Base-by-base conservation (phyloP, 1,140 invertebrate genomes). In the Wasmannia auropunctata region DNA sequence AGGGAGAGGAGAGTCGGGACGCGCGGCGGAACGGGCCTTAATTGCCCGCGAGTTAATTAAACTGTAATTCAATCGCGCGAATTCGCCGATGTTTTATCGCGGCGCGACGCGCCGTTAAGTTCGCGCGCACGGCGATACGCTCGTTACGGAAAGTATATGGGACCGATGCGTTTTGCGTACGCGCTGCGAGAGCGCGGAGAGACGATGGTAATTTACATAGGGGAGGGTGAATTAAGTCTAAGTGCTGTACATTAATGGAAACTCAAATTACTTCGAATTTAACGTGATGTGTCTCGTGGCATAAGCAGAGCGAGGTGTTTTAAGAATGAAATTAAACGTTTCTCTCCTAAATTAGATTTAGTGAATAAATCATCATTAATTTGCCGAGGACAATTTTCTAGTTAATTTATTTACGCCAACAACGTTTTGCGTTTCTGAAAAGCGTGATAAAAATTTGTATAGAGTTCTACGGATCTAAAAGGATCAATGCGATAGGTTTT, bases 31-130 rank as follows among this genome's bases (percentile, higher is more conserved):
- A 86, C 91, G 89, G 91, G 87, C 91, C 90, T 94, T 94, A 94
- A 94, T 94, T 94, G 93, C 93, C 93, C 92, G 91, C 93, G 93
- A 94, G 93, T 94, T 94, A 94, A 94, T 94, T 94, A 94, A 94
- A 94, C 93, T 94, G 94, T 94, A 94, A 94, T 94, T 94, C 94
- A 94, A 94, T 94, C 93, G 93, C 93, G 93, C 92, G 92, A 94
- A 94, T 93, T 94, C 93, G 91, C 92, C 92, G 92, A 93, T 94
- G 93, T 94, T 94, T 94, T 94, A 94, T 94, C 93, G 92, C 87
- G 84, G 89, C 87, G 89, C 88, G 90, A 91, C 89, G 90, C 87
- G 65, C 86, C 88, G 89, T 90, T 90, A 90, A 90, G 88, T 90
- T 90, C 85, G 88, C 84, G 86, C 70, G 72, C 75, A 86, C 85